These are phyloP conservation scores for Maccullochella peelii DNA, from an alignment of 2,113 vertebrate genomes.

Conservation along the genomic window DNA sequence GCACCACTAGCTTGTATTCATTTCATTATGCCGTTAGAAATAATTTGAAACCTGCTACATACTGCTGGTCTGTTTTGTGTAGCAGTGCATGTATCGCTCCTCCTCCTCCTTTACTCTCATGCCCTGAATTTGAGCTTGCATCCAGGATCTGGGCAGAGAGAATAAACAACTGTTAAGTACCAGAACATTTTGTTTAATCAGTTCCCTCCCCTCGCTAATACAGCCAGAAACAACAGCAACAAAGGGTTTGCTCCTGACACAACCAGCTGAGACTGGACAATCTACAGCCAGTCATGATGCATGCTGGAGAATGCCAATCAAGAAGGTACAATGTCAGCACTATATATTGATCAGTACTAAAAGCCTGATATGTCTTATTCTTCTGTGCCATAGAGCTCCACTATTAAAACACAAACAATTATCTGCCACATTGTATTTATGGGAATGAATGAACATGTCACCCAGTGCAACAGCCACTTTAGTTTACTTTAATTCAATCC, in stretches of 20 bases:
- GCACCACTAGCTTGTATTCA: neutral
- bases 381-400: neutral
- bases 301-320: neutral
- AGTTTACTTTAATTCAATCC: neutral
- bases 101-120: neutral
- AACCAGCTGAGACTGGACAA: neutral
- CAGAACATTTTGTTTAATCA: conserved; percentile 1
- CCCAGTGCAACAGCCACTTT: too few species aligned
- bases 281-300: neutral
- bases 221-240: neutral
- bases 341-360: neutral
- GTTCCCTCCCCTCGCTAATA: neutral
- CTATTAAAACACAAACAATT: neutral
- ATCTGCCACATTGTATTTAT: neutral
- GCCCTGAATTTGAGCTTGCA: neutral
- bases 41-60: neutral
- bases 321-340: too few species aligned
- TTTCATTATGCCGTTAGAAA: neutral
- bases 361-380: neutral
- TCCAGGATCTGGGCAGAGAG: neutral
- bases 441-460: too few species aligned
- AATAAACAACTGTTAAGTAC: neutral
- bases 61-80: neutral
- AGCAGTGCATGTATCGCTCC: neutral
- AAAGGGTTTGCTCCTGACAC: neutral